Conservation (phyloP, 2,797 vertebrate genomes). For the Sebastes oblongus region DNA sequence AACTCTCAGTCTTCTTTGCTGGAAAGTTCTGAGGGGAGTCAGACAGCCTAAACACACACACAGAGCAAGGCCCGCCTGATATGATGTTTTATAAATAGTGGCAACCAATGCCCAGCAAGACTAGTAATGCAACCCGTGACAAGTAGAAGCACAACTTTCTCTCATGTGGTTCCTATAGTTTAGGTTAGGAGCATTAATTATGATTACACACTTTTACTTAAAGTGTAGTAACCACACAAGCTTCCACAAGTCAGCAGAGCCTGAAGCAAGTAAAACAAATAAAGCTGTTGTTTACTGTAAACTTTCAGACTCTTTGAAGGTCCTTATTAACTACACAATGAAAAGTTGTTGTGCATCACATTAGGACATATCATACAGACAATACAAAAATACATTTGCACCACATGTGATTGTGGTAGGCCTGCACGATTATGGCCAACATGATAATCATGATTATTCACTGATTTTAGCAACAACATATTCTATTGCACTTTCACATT, state of each 20-base stretch:
- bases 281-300: not conserved
- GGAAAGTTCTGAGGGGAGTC: conserved; percentile 52
- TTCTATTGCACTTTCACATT: no score
- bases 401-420: not conserved
- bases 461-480: no score
- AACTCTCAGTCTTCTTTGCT: conserved; percentile 41
- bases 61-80: conserved; percentile 27
- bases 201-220: not conserved
- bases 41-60: conserved; percentile 22
- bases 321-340: not conserved
- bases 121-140: conserved; percentile 6
- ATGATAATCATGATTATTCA: no score
- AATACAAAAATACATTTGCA: not conserved
- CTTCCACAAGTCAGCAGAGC: not conserved
- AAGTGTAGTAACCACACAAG: not conserved
- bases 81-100: conserved; percentile 66
- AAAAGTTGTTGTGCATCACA: not conserved
- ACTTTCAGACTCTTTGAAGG: not conserved
- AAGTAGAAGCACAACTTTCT: not conserved
- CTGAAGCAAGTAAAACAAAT: not conserved
- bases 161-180: not conserved
- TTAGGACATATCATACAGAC: not conserved
- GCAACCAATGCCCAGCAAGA: conserved; percentile 34
- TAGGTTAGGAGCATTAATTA: not conserved
- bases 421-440: no score